Base-by-base conservation (phyloP, 2,113 vertebrate genomes). In the Nasalis larvatus region DNA sequence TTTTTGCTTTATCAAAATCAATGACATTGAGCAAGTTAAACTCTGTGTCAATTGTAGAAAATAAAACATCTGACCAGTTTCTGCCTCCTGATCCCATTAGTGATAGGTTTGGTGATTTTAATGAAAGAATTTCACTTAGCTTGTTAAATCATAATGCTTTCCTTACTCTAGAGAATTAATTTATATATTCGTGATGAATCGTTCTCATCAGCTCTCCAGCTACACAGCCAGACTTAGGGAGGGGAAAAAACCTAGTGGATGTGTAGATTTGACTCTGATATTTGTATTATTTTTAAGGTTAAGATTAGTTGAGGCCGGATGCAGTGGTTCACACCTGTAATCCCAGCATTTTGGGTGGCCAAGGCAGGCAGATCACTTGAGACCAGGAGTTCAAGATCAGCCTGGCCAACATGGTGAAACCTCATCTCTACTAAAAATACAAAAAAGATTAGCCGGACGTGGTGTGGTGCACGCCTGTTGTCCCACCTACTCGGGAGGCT, bases 121-220 rank as follows among this genome's bases (percentile, higher is more conserved):
- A 63, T 71, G 92, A 85, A 85, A 78, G 68, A 66, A 32, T 68
- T 68, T 56, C 42, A 35, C 21, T 71, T 6, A 7, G 40, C 80
- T 74, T 83, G 11, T 92, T 86, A 56, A 45, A 20, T 30, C n/a
- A 45, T 23, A 42, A 8, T 25, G 60, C 52, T 60, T 35, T 16
- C 47, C 81, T 68, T 35, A 3, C 63, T 12, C 10, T 20, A 6
- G 77, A 76, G 63, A 56, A 49, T 30, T 6, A 12, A 30, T 1
- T 4, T 2, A 7, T 7, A 4, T 9, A 1, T 14, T 40, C 27
- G 0, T 3, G 1, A 4, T 4, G 37, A 58, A 5, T 35, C 45
- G 0, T 60, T 52, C n/a, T 25, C 18, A 1, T 8, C 45, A 40
- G 60, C 56, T 14, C 21, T 32, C 0, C 95, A 17, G 21, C 8